A percentile compares a stretch with the other conserved stretches of the same genome.
Conservation (phyloP, 2,797 vertebrate genomes). For the Microtus agrestis region DNA sequence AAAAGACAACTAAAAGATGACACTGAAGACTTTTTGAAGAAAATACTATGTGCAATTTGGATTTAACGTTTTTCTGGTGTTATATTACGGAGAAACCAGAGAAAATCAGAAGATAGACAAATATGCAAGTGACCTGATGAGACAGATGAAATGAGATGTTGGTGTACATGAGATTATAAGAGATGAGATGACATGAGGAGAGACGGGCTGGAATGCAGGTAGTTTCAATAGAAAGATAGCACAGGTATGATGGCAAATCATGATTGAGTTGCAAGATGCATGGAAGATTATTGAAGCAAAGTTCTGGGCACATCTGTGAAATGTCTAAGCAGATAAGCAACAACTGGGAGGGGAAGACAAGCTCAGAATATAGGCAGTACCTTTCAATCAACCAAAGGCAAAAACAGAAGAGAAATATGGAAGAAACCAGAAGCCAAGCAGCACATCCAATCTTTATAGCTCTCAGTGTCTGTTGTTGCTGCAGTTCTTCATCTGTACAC, state of each 20-base stretch:
- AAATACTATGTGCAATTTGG: neutral
- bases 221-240: neutral
- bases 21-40: neutral
- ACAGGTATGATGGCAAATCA: too few species aligned
- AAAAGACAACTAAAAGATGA: neutral
- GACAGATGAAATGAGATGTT: neutral
- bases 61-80: neutral
- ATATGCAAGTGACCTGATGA: neutral
- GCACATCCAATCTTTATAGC: neutral
- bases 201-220: neutral
- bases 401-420: neutral
- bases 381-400: neutral
- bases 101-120: neutral
- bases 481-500: too few species aligned
- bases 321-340: too few species aligned
- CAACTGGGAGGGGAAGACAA: neutral
- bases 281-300: neutral
- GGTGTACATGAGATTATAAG: neutral
- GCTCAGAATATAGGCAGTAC: too few species aligned
- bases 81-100: neutral
- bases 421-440: neutral
- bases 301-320: neutral
- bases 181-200: neutral
- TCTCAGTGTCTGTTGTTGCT: neutral
- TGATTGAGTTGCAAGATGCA: neutral